Base-by-base conservation (phyloP, 2,797 vertebrate species). In the Triplophysa yarkandensis region DNA sequence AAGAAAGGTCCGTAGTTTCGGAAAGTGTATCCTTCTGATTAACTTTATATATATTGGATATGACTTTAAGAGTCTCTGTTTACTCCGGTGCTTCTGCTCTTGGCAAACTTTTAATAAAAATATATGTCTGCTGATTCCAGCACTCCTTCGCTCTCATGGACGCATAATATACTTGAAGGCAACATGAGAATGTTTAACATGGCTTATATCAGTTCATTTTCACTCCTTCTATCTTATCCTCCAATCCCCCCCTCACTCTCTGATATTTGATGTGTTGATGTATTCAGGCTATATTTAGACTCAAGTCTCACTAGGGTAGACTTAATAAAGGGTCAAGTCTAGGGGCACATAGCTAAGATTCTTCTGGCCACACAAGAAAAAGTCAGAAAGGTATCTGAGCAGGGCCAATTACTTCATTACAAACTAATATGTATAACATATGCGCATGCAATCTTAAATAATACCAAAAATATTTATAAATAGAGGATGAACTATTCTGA, bases 221-320 rank as follows among this genome's bases (percentile, higher is more conserved):
- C 27, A 19, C 28, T 32, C 14, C 0, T 16, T 34, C 48, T 50
- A 32, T 76, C 17, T 62, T 77, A 44, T 14, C 50, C 58, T 30
- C 58, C 36, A 30, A 50, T 30, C 67, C 65, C 71, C 67, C 25
- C 41, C 7, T 25, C 27, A 32, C 43, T 75, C 76, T 68, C 4
- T 62, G 64, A 73, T 41, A 72, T 68, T 61, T 83, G 48, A 81
- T 76, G 34, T 58, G 78, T 71, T 83, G 72, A 80, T 76, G 57
- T 61, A 74, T 58, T 41, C 28, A 1, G 57, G 50, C 72, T 80
- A 83, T 80, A 80, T 78, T 80, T 74, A 83, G 78, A 78, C 7
- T 9, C 1, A 32, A 5, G 63, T 58, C 61, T 72, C 58, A 58
- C 69, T 64, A 54, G 39, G 68, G n/a, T 44, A 8, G 39, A 39